phyloP scores from a whole-genome alignment of 2,113 vertebrate species.

The Neotoma lepida region DNA sequence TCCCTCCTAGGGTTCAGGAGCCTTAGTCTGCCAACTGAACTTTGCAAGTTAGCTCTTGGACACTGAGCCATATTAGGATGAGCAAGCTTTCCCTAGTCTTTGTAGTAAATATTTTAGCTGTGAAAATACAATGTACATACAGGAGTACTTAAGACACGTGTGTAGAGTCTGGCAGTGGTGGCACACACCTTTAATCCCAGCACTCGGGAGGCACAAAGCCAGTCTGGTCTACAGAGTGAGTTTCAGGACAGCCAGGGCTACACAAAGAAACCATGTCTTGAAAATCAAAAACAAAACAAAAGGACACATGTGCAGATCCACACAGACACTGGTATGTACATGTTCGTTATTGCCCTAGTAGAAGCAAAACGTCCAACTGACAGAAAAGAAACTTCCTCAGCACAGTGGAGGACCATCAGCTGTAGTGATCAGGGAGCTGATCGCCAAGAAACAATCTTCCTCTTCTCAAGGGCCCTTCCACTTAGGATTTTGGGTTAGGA shows the following conservation, averaged over 20 bases:
- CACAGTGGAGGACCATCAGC: rapidly evolving
- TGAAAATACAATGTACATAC: neutral
- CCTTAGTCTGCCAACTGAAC: neutral
- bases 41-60: neutral
- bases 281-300: neutral
- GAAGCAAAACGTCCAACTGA: too few relatives aligned
- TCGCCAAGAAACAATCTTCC: too few relatives aligned
- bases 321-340: too few relatives aligned
- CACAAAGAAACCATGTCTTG: neutral
- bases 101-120: neutral
- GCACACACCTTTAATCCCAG: neutral
- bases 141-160: neutral
- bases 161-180: neutral
- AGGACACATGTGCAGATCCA: neutral
- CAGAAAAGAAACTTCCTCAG: too few relatives aligned
- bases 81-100: neutral
- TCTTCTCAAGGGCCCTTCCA: too few relatives aligned
- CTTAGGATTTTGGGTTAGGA: neutral
- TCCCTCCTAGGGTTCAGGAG: neutral
- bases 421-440: too few relatives aligned
- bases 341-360: neutral
- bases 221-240: neutral
- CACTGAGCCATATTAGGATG: rapidly evolving
- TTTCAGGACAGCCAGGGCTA: neutral
- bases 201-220: neutral